A percentile compares a stretch with the other conserved stretches of the same genome.
These are phyloP conservation scores for Channa striata DNA, from an alignment of 2,797 vertebrate genomes.

Conservation along the genomic window DNA sequence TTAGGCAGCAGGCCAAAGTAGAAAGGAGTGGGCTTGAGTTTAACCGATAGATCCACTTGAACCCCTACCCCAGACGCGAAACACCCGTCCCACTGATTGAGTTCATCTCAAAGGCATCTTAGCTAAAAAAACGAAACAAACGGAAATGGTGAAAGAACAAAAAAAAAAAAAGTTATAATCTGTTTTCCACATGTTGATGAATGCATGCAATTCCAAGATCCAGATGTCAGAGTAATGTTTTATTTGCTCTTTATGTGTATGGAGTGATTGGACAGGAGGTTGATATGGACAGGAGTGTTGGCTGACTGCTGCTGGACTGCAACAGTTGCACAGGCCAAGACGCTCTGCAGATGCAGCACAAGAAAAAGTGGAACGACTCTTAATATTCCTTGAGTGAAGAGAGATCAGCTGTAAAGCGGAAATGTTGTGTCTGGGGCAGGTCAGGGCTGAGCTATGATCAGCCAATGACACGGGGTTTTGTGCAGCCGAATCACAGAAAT, in stretches of 20 bases:
- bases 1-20: constrained; percentile 56
- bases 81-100: constrained; percentile 70
- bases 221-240: constrained; percentile 78
- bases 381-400: constrained; percentile 58
- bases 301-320: constrained; percentile 38
- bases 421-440: constrained; percentile 68
- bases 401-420: constrained; percentile 71
- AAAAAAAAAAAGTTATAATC: constrained; percentile 56
- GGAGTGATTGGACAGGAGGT: constrained; percentile 24
- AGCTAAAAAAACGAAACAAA: constrained; percentile 50
- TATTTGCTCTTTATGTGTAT: constrained; percentile 51
- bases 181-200: constrained; percentile 74
- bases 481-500: constrained; percentile 61
- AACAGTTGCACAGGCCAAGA: constrained; percentile 48
- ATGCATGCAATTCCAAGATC: constrained; percentile 71
- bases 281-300: constrained; percentile 49
- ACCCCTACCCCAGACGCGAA: constrained; percentile 49
- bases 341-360: constrained; percentile 60
- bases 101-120: constrained; percentile 74
- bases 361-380: constrained; percentile 57
- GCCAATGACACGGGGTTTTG: constrained; percentile 56
- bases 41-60: constrained; percentile 50
- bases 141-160: constrained; percentile 47
- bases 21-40: constrained; percentile 51
- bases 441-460: constrained; percentile 53